Percentiles rank a stretch among this genome's conserved stretches.
phyloP scores from a whole-genome alignment of 2,113 vertebrate species.

The Phalacrocorax aristotelis region DNA sequence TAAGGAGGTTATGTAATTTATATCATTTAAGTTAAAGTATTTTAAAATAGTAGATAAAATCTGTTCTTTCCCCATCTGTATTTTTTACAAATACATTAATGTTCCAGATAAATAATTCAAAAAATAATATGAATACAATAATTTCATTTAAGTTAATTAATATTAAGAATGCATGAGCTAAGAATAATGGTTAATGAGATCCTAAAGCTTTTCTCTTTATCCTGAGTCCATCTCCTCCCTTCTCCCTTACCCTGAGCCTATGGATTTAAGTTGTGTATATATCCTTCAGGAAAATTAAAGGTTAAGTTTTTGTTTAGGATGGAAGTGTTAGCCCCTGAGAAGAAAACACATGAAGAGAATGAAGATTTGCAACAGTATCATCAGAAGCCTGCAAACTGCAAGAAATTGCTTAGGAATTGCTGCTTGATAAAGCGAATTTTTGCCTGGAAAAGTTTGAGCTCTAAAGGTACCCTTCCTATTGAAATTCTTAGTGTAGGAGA shows the following conservation, averaged over 20 bases:
- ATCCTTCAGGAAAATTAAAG: slow-evolving; percentile 32
- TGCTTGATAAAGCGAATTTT: slow-evolving; percentile 80
- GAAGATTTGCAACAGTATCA: slow-evolving; percentile 73
- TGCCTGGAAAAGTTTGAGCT: slow-evolving; percentile 78
- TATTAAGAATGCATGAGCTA: background rate
- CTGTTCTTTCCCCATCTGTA: background rate
- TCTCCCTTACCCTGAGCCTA: background rate
- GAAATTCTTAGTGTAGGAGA: slow-evolving; percentile 28
- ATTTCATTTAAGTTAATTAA: background rate
- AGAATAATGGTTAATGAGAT: background rate
- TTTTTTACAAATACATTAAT: background rate
- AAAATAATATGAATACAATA: background rate
- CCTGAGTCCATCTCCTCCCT: background rate
- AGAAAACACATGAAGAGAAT: slow-evolving; percentile 71
- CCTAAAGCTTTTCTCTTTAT: background rate
- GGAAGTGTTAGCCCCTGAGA: slow-evolving; percentile 72
- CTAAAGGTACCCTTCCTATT: slow-evolving; percentile 76
- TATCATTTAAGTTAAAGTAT: background rate
- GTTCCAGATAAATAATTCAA: background rate
- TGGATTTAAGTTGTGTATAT: background rate
- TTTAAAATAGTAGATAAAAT: background rate
- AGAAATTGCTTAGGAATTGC: slow-evolving; percentile 82
- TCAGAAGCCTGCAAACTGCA: slow-evolving; percentile 78
- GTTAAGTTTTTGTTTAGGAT: slow-evolving; percentile 60
- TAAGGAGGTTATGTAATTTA: background rate